Evolutionary conservation across 2,113 vertebrate species (phyloP).

Genomic region (Silurus asotus): DNA sequence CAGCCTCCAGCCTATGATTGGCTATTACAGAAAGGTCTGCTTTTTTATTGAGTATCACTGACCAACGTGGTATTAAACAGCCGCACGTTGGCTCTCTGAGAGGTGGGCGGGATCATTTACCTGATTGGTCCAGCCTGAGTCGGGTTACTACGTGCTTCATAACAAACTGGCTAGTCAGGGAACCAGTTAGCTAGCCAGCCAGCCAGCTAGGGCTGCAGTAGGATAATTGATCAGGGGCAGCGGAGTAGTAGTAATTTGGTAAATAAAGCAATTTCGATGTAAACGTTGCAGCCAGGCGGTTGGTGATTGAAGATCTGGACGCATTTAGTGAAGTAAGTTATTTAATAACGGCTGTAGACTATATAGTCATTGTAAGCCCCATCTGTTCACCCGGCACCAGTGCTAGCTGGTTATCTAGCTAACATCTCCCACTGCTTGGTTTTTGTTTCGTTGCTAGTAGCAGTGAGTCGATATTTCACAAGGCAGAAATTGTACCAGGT

Average conservation of each 20-base stretch:
- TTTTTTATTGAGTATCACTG: not conserved
- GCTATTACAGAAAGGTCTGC: too few species aligned
- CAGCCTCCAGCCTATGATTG: not conserved
- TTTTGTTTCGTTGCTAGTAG: slow-evolving; percentile 55
- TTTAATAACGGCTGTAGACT: not conserved
- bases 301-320: not conserved
- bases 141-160: slow-evolving; percentile 42
- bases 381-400: slow-evolving; percentile 20
- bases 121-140: slow-evolving; percentile 48
- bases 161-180: slow-evolving; percentile 56
- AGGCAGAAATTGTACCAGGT: too few species aligned
- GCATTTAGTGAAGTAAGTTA: slow-evolving; percentile 29
- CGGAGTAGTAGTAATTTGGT: not conserved
- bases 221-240: not conserved
- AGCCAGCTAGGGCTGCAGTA: not conserved
- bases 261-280: not conserved
- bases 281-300: not conserved
- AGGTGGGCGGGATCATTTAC: slow-evolving; percentile 7
- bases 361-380: too few species aligned
- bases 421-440: slow-evolving; percentile 9
- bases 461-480: not conserved
- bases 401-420: not conserved
- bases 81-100: not conserved
- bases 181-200: not conserved
- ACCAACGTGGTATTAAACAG: not conserved